Evolutionary conservation across 2,113 vertebrate species (phyloP).

Genomic region (Neoarius graeffei): DNA sequence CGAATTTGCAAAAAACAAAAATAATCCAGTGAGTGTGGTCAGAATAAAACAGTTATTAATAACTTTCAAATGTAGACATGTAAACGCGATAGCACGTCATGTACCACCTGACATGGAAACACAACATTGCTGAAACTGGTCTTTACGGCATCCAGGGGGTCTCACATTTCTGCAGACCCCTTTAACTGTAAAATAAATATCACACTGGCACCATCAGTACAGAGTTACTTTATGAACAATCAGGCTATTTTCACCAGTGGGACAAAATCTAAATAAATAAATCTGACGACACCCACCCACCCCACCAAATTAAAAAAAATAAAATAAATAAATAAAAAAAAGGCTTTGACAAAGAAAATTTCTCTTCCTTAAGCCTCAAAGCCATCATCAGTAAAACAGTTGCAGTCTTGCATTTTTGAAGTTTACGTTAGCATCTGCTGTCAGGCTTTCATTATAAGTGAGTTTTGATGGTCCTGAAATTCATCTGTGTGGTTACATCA

Average conservation of each 20-base stretch:
- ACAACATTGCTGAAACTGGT: not conserved
- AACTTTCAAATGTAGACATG: not conserved
- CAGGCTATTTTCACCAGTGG: not conserved
- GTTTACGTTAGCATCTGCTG: not conserved
- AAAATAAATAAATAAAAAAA: no score
- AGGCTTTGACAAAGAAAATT: no score
- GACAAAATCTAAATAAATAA: not conserved
- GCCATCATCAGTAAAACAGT: not conserved
- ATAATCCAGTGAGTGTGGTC: no score
- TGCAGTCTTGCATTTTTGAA: not conserved
- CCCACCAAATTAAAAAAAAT: no score
- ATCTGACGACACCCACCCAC: not conserved
- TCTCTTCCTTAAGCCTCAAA: not conserved
- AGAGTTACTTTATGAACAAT: not conserved
- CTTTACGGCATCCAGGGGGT: not conserved
- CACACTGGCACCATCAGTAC: not conserved
- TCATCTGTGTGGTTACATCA: no score
- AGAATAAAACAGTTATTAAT: no score
- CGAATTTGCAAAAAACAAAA: no score
- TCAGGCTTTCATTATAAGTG: not conserved
- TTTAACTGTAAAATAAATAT: not conserved
- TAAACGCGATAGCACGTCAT: no score
- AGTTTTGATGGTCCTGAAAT: not conserved
- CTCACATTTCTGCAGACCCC: not conserved
- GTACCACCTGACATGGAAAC: not conserved